Evolutionary conservation across 2,797 vertebrate species (phyloP), one percentile per base, ranked within the genome.

Genomic region (Pygocentrus nattereri): DNA sequence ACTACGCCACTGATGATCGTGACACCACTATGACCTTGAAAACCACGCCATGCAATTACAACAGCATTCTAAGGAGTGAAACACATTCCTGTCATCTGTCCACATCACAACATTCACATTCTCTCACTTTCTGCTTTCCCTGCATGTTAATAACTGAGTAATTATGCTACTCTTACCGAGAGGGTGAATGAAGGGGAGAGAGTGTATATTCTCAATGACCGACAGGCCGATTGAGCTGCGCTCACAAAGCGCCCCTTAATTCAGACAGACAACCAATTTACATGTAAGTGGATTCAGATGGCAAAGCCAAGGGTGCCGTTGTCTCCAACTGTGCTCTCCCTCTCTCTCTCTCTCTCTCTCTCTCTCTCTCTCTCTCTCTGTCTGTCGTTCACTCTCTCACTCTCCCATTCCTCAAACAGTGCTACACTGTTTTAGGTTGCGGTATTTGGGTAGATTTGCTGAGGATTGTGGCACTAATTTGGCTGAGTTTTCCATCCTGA

Each of bases 241-340:
- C 78, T 84, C 82, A 80, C 82, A 84, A 77, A 80, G 78, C 73
- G 58, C 41, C 69, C 83, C 79, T 78, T 95, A 95, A 96, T 95
- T 96, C 95, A 95, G 90, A 95, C 82, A 94, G 95, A 96, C 95
- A 96, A 95, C 94, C 94, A 95, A 95, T 96, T 96, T 95, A 95
- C 94, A 96, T 95, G 94, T 95, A 96, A 96, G 95, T 96, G 95
- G 95, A 95, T 95, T 96, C 96, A 96, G 93, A 95, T 96, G 95
- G 94, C 87, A 88, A 84, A 85, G 89, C 59, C 25, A 80, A 92
- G 93, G 89, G 93, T 93, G 91, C 91, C 86, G 89, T 89, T 89
- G 89, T 90, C 90, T 76, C 74, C 87, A 89, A 86, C 81, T 71
- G 54, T 27, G 85, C 85, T 87, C 85, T 86, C 34, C 77, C 64